These are phyloP conservation scores for Ischnus inquisitorius DNA, from an alignment of 2,888 invertebrate genomes.

Conservation along the genomic window DNA sequence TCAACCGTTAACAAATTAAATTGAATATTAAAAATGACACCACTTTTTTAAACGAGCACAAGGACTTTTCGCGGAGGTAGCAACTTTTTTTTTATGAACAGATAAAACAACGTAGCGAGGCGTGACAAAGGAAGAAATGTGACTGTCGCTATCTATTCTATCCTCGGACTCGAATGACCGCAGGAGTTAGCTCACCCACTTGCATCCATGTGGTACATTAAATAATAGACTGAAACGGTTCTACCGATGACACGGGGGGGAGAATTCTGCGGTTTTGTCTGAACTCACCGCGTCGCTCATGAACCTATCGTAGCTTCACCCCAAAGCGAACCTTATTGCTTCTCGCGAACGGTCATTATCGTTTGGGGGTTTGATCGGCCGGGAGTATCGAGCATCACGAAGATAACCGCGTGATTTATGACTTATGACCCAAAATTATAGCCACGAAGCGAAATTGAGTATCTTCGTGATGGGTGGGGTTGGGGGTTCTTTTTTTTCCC, in stretches of 20 bases:
- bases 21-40: too few relatives aligned
- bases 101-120: background rate
- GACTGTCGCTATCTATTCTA: background rate
- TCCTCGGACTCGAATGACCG: background rate
- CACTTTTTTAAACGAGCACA: too few relatives aligned
- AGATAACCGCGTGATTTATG: background rate
- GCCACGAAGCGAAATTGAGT: background rate
- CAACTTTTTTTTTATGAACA: background rate
- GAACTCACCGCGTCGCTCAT: background rate
- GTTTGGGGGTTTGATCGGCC: background rate
- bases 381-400: background rate
- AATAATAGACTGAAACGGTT: background rate
- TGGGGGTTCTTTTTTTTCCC: background rate
- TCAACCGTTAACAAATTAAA: too few relatives aligned
- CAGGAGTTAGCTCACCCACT: background rate
- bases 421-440: slow-evolving; percentile 12
- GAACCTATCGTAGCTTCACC: background rate
- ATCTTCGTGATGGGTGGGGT: background rate
- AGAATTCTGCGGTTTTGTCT: background rate
- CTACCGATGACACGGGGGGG: background rate
- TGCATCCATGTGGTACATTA: slow-evolving; percentile 5
- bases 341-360: background rate
- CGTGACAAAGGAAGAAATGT: background rate
- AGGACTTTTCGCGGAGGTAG: background rate
- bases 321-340: background rate